These are phyloP conservation scores for Austrolebias charrua DNA, from an alignment of 2,797 vertebrate species.

Conservation along the genomic window DNA sequence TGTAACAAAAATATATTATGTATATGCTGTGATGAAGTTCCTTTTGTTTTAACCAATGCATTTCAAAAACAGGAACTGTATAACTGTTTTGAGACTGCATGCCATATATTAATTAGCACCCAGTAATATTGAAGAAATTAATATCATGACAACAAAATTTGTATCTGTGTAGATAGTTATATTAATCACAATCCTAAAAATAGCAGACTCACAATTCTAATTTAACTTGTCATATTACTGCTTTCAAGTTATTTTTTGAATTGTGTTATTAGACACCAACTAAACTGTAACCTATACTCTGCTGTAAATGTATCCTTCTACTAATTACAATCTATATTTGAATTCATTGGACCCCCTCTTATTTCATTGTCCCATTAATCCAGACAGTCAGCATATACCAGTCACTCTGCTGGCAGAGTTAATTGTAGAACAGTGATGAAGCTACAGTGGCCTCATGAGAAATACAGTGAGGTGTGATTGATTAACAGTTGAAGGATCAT, in stretches of 20 bases:
- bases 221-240: slow-evolving; percentile 3
- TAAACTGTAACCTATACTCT: slow-evolving; percentile 34
- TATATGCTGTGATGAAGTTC: no score
- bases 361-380: slow-evolving; percentile 63
- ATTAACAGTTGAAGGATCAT: slow-evolving; percentile 72
- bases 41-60: no score
- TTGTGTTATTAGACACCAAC: slow-evolving; percentile 26
- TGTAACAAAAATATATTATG: no score
- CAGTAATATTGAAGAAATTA: no score
- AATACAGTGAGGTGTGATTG: slow-evolving; percentile 67
- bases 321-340: slow-evolving; percentile 60
- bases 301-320: slow-evolving; percentile 21
- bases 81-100: no score
- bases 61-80: no score
- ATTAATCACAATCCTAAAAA: neutral
- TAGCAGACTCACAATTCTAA: neutral
- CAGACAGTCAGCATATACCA: slow-evolving; percentile 44
- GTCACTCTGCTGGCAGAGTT: slow-evolving; percentile 61
- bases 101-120: no score
- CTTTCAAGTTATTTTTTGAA: slow-evolving; percentile 28
- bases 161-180: slow-evolving; percentile 13
- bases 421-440: slow-evolving; percentile 72
- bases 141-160: no score
- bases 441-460: slow-evolving; percentile 66
- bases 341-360: slow-evolving; percentile 43